phyloP scores from a whole-genome alignment of 2,797 vertebrate genomes.

The Acipenser ruthenus region DNA sequence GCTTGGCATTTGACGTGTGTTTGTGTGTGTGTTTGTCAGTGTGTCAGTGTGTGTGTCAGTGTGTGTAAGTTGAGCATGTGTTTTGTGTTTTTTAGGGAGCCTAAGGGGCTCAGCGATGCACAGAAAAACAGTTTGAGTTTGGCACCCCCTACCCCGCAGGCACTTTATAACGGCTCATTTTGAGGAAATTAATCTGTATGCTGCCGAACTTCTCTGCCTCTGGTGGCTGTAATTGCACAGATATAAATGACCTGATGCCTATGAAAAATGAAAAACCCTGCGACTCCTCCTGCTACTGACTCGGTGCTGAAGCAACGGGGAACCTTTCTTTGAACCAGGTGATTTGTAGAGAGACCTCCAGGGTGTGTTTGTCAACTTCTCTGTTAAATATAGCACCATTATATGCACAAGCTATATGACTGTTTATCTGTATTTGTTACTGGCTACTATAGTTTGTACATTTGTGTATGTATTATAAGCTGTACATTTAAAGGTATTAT shows the following conservation, averaged over 20 bases:
- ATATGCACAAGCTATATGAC: no score
- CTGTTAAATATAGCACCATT: no score
- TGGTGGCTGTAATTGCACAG: conserved; percentile 31
- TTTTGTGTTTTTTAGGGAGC: neutral
- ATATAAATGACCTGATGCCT: conserved; percentile 38
- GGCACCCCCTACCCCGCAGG: neutral
- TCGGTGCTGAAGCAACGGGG: no score
- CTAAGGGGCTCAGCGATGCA: conserved; percentile 21
- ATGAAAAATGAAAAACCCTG: conserved; percentile 22
- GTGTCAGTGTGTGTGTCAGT: neutral
- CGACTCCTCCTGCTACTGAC: neutral
- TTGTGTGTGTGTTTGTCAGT: neutral
- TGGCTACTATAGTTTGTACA: no score
- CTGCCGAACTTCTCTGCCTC: conserved; percentile 35
- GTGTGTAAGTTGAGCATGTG: no score
- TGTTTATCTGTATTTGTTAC: no score
- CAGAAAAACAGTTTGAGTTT: neutral
- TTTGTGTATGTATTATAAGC: no score
- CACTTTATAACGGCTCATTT: conserved; percentile 32
- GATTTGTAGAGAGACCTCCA: no score
- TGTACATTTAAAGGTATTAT: no score
- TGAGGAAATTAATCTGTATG: conserved; percentile 43
- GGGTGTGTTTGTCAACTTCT: no score
- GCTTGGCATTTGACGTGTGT: neutral
- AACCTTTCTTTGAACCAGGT: no score